phyloP scores from a whole-genome alignment of 2,888 invertebrate species.

The Corbicula japonica region DNA sequence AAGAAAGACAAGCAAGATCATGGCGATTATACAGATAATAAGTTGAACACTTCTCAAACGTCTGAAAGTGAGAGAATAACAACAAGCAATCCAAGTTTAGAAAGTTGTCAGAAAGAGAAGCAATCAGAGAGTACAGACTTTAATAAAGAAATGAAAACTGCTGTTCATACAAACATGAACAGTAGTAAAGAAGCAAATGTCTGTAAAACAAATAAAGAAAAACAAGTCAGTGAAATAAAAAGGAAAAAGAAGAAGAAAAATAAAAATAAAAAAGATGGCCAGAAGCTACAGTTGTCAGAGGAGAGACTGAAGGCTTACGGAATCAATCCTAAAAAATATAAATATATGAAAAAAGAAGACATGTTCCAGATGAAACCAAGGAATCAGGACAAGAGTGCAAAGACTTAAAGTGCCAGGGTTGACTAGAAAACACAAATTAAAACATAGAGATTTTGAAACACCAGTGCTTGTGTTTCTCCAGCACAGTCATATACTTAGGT shows the following conservation, averaged over 20 bases:
- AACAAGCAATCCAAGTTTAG: slow-evolving; percentile 1
- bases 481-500: no score
- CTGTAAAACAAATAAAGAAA: neutral
- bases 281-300: slow-evolving; percentile 88
- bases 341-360: slow-evolving; percentile 75
- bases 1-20: slow-evolving; percentile 17
- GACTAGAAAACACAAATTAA: no score
- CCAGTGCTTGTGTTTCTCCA: no score
- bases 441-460: no score
- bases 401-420: no score
- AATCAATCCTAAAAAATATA: slow-evolving; percentile 86
- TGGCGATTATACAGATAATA: neutral
- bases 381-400: slow-evolving; percentile 12
- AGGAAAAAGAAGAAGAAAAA: slow-evolving; percentile 58
- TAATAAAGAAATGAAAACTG: neutral
- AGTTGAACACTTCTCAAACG: slow-evolving; percentile 3
- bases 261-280: slow-evolving; percentile 66
- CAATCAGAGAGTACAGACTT: neutral
- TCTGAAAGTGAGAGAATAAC: slow-evolving; percentile 7
- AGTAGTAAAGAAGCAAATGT: neutral
- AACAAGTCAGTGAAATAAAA: neutral
- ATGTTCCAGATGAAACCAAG: slow-evolving; percentile 42
- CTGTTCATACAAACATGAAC: slow-evolving; percentile 8
- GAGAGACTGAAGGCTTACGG: slow-evolving; percentile 96
- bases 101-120: neutral